A percentile compares a stretch with the other conserved stretches of the same genome.
phyloP scores from a whole-genome alignment of 2,888 invertebrate genomes.

The Nephrotoma appendiculata region DNA sequence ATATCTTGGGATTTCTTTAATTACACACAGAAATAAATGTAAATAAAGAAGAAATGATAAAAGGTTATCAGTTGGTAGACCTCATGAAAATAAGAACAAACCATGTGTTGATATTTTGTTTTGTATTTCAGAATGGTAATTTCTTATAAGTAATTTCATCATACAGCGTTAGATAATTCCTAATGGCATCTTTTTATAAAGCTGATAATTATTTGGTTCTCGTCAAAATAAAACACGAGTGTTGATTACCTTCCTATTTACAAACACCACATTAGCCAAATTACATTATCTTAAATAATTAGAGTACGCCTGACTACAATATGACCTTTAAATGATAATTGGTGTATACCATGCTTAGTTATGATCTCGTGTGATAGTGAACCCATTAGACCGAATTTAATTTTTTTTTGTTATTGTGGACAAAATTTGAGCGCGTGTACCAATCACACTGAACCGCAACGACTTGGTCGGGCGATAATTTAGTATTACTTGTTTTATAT shows the following conservation, averaged over 20 bases:
- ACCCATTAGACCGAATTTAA: not conserved
- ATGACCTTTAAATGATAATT: not conserved
- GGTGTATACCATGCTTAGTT: too few relatives aligned
- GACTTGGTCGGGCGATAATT: not conserved
- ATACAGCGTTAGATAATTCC: not conserved
- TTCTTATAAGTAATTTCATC: not conserved
- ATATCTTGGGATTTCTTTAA: not conserved
- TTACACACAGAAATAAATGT: not conserved
- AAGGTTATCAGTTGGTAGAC: not conserved
- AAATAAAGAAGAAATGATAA: not conserved
- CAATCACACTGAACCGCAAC: not conserved
- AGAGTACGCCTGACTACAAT: not conserved
- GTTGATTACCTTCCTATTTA: not conserved
- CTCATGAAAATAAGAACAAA: not conserved
- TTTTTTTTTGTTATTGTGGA: not conserved
- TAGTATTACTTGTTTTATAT: not conserved
- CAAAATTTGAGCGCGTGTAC: not conserved
- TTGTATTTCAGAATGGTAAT: not conserved
- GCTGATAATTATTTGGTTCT: not conserved
- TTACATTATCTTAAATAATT: not conserved
- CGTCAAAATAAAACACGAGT: not conserved
- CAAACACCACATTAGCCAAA: not conserved
- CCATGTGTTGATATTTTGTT: not conserved
- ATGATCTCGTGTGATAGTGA: not conserved
- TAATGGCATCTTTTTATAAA: not conserved